A percentile compares a stretch with the other conserved stretches of the same genome.
Evolutionary conservation across 1,140 invertebrate genomes (phyloP).

Genomic region (Saccostrea cuccullata): DNA sequence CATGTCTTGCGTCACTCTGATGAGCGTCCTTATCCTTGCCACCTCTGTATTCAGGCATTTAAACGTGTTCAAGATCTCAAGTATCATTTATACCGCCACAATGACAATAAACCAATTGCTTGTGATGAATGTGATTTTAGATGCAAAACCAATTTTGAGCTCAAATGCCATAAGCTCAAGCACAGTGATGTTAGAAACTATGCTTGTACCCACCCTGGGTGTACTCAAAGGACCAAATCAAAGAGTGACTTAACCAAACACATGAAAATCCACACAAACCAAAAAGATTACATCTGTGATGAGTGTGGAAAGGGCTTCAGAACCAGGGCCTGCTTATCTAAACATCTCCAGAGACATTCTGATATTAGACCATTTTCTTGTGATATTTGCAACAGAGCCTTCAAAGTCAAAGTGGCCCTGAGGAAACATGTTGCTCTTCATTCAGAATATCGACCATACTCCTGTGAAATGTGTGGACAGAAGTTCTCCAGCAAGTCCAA

Average conservation of each 20-base stretch:
- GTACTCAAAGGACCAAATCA: conserved; percentile 60
- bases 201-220: conserved; percentile 64
- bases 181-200: conserved; percentile 63
- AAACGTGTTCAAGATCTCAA: conserved; percentile 61
- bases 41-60: conserved; percentile 60
- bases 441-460: conserved; percentile 59
- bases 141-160: conserved; percentile 68
- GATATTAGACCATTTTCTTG: conserved; percentile 61
- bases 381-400: conserved; percentile 59
- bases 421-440: conserved; percentile 63
- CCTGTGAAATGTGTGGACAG: conserved; percentile 61
- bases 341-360: conserved; percentile 59
- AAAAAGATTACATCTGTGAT: conserved; percentile 57
- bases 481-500: conserved; percentile 59
- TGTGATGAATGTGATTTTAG: conserved; percentile 66
- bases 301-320: conserved; percentile 66
- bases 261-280: conserved; percentile 58
- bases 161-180: conserved; percentile 63
- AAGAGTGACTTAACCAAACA: conserved; percentile 67
- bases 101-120: conserved; percentile 62
- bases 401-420: conserved; percentile 61
- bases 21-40: conserved; percentile 58
- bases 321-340: conserved; percentile 52
- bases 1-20: conserved; percentile 61
- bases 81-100: conserved; percentile 65